phyloP scores from a whole-genome alignment of 2,113 vertebrate species.

The Chrysochloris asiatica region DNA sequence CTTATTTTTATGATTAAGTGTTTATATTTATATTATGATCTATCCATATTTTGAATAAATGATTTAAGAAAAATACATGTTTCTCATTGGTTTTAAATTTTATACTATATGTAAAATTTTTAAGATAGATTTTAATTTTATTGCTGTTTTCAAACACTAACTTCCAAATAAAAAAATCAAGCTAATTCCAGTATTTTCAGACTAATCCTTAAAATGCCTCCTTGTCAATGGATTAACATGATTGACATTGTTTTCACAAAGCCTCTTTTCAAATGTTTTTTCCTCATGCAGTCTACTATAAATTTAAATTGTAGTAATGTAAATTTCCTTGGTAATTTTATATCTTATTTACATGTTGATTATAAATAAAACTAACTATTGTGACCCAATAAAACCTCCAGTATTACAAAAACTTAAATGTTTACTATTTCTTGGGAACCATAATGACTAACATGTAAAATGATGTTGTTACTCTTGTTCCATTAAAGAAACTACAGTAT shows the following conservation, averaged over 20 bases:
- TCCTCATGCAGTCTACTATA: neutral
- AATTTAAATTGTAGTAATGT: neutral
- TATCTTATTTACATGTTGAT: conserved; percentile 36
- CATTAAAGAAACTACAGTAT: neutral
- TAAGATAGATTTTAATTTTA: neutral
- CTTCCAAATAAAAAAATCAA: neutral
- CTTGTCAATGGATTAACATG: neutral
- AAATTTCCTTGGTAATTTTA: neutral
- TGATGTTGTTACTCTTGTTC: neutral
- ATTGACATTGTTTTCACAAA: neutral
- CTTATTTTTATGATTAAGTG: neutral
- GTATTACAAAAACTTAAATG: conserved; percentile 12
- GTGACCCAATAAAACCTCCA: neutral
- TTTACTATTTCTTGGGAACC: neutral
- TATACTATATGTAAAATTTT: neutral
- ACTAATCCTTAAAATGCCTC: neutral
- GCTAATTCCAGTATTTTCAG: neutral
- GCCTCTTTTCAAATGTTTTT: neutral
- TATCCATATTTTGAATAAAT: neutral
- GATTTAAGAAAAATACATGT: neutral
- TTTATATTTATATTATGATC: conserved; percentile 24
- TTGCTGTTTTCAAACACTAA: neutral
- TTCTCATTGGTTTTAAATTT: neutral
- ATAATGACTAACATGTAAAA: neutral
- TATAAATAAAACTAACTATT: conserved; percentile 20